A percentile compares a stretch with the other conserved stretches of the same genome.
Conservation (phyloP, 2,113 vertebrate genomes). For the Suricata suricatta region DNA sequence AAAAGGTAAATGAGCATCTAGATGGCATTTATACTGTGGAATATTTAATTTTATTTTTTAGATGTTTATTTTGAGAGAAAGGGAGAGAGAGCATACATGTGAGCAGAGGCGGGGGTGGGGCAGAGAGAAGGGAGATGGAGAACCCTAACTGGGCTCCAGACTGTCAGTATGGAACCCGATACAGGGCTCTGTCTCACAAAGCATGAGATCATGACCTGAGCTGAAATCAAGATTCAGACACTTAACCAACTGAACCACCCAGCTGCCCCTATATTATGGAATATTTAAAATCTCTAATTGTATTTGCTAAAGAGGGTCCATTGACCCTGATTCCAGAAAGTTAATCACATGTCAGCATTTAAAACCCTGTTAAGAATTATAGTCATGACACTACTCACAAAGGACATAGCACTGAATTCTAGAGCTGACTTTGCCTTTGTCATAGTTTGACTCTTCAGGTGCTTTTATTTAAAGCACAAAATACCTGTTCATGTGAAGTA, state of each 20-base stretch:
- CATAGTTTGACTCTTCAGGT: neutral
- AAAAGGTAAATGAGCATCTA: neutral
- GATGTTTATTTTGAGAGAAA: no score
- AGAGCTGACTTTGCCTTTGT: neutral
- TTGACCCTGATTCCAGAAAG: neutral
- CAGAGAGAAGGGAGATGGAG: no score
- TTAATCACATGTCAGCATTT: neutral
- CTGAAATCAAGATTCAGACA: no score
- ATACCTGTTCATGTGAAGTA: neutral
- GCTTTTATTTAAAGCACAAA: neutral
- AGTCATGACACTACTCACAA: neutral
- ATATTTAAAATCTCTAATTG: slow-evolving; percentile 9
- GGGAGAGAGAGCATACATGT: no score
- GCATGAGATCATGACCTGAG: no score
- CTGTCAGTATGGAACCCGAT: no score
- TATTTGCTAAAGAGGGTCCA: neutral
- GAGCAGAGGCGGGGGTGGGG: no score
- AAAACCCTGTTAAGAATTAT: neutral
- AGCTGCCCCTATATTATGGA: neutral
- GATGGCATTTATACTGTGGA: neutral
- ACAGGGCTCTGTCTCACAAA: no score
- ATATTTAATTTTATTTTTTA: neutral
- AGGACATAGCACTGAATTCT: neutral
- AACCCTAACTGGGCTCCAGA: no score
- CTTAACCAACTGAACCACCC: no score